Evolutionary conservation across 2,113 vertebrate genomes (phyloP).

Genomic region (Atrichornis clamosus): DNA sequence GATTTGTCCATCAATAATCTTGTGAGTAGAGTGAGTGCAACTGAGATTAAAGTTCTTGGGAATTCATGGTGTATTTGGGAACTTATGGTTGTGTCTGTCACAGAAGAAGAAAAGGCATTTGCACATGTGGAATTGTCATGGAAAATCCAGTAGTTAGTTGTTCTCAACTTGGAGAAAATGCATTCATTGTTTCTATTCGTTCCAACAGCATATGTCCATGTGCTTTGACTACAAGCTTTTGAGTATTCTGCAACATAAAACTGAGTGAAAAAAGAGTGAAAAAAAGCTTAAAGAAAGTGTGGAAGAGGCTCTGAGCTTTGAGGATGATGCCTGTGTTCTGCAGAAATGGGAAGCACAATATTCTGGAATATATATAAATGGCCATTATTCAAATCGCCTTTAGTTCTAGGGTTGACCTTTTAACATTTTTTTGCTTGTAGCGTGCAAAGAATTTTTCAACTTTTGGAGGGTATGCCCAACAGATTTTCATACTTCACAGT

Average conservation of each 20-base stretch:
- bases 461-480: neutral
- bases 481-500: neutral
- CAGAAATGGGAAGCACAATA: neutral
- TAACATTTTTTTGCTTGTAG: neutral
- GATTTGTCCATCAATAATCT: neutral
- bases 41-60: neutral
- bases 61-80: neutral
- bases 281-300: neutral
- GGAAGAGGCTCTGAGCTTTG: neutral
- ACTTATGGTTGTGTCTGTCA: neutral
- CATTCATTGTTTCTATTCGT: neutral
- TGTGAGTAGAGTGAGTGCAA: neutral
- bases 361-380: neutral
- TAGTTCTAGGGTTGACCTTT: neutral
- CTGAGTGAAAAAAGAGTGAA: neutral
- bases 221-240: neutral
- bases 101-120: neutral
- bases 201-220: neutral
- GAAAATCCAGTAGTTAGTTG: neutral
- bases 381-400: neutral
- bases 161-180: neutral
- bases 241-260: neutral
- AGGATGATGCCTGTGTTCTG: neutral
- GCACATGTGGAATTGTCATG: neutral
- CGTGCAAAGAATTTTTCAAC: neutral